These are phyloP conservation scores for Ephialtes manifestator DNA, from an alignment of 2,888 invertebrate species.

Conservation along the genomic window DNA sequence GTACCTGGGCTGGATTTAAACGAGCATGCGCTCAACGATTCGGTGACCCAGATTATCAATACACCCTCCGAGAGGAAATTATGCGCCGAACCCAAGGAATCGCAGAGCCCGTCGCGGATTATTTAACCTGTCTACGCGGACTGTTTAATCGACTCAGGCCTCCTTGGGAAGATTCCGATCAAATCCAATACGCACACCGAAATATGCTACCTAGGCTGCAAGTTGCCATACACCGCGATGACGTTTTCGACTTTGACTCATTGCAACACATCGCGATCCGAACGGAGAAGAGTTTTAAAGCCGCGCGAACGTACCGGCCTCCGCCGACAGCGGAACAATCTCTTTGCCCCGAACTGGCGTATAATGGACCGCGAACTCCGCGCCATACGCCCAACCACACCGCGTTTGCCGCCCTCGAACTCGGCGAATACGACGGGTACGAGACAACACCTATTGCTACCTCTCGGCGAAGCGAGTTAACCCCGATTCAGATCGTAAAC, in stretches of 20 bases:
- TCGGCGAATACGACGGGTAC: no score
- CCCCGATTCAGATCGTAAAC: no score
- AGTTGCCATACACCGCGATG: constrained; percentile 25
- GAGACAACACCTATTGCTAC: no score
- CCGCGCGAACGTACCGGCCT: constrained; percentile 1
- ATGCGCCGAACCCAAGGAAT: constrained; percentile 29
- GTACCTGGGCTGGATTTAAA: neutral
- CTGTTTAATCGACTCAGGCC: constrained; percentile 10
- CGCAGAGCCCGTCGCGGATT: constrained; percentile 16
- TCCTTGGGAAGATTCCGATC: constrained; percentile 11
- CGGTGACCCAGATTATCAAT: constrained; percentile 39
- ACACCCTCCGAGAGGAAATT: constrained; percentile 23
- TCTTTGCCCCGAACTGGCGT: constrained; percentile 20
- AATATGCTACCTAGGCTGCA: constrained; percentile 24
- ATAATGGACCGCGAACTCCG: neutral
- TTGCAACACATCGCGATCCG: constrained; percentile 34
- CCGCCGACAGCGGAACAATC: constrained; percentile 5
- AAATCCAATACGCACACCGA: constrained; percentile 29
- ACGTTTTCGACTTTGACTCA: constrained; percentile 19
- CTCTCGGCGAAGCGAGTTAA: no score
- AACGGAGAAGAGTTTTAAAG: constrained; percentile 15
- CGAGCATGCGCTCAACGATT: constrained; percentile 9
- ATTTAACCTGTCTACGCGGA: neutral
- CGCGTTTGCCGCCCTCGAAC: no score
- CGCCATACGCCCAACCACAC: no score